Base-by-base conservation (phyloP, 2,113 vertebrate species). In the Pampusana beccarii region DNA sequence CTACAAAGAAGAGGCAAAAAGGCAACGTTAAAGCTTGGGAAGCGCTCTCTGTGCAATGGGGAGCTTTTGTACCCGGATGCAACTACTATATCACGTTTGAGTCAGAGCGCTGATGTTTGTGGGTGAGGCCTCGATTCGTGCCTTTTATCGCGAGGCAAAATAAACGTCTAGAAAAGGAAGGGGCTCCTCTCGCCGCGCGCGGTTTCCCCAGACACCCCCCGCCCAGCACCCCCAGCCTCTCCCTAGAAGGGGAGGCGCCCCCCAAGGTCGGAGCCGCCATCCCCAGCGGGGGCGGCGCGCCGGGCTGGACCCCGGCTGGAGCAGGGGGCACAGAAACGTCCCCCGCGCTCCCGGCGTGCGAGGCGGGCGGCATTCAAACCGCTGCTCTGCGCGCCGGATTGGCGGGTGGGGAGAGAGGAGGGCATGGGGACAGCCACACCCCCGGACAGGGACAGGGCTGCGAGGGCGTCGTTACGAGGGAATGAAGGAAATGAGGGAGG, bases 311-410 rank as follows among this genome's bases (percentile, higher is more conserved):
- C 82, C 57, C 33, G 1, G 20, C 25, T 10, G 2, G 5, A 18
- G 54, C 66, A 9, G 46, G 46, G 44, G 34, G n/a, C 61, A 10
- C 25, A 34, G 42, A 21, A 81, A 54, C 74, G 50, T 0, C 33
- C 56, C 2, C 58, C 0, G 28, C 44, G 34, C 5, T 84, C 83
- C 90, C 75, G 92, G 94, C 83, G 66, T 53, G 12, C 31, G 72
- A 67, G 86, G 92, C 90, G 92, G 88, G 95, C 81, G 23, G n/a
- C 8, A 6, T 93, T 95, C 91, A 75, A 96, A 95, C 42, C 3
- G 74, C 86, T 2, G 70, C 79, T 9, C 78, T 2, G 65, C 69
- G 36, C 85, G 91, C 79, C 79, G 74, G 91, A 95, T 94, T 94
- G 94, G 96, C 78, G 91, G 42, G 21, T 4, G 50, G 34, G 62